Conservation (phyloP, 2,888 invertebrate genomes). For the Harpalus rufipes region DNA sequence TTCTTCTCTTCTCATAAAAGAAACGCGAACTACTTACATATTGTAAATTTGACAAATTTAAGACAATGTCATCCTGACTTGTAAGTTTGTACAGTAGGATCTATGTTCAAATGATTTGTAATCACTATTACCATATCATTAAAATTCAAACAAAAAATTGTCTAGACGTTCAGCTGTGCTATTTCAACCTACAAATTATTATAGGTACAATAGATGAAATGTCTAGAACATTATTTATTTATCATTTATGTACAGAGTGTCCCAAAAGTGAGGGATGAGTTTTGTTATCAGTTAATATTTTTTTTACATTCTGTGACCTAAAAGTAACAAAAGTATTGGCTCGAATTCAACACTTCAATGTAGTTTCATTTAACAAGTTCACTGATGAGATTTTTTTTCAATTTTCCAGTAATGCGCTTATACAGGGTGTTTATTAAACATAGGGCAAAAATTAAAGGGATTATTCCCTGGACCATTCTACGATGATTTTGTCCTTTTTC, state of each 20-base stretch:
- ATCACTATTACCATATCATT: constrained; percentile 6
- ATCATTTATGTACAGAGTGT: background rate
- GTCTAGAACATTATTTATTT: background rate
- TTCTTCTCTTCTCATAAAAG: no score
- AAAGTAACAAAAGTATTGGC: no score
- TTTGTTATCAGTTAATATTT: background rate
- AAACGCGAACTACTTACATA: background rate
- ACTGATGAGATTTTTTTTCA: no score
- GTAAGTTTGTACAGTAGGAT: background rate
- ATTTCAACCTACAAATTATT: background rate
- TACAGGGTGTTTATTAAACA: no score
- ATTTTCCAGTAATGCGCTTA: no score
- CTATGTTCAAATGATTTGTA: constrained; percentile 2
- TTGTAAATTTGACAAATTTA: background rate
- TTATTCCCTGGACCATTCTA: no score
- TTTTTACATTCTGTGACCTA: background rate
- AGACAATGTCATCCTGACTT: background rate
- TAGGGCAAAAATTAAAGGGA: no score
- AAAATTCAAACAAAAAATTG: background rate
- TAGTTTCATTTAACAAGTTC: no score
- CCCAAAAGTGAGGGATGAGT: no score
- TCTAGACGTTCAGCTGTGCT: background rate
- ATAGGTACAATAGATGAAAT: background rate
- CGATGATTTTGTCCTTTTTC: no score
- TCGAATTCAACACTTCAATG: no score